Evolutionary conservation across 2,797 vertebrate species (phyloP).

Genomic region (Melanotaenia maccullochi): DNA sequence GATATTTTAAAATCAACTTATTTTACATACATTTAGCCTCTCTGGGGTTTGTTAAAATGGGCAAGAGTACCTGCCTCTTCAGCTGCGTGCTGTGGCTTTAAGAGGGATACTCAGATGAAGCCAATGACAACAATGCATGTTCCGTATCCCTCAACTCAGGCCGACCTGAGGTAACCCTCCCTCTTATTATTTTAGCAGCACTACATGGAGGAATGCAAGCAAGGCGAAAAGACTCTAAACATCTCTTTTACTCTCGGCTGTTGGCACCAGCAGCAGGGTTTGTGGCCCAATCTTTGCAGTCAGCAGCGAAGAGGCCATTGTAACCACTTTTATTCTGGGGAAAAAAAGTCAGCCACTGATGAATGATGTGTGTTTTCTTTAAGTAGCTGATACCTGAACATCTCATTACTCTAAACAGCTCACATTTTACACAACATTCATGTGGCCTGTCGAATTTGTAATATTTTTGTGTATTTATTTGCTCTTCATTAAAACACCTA

Average conservation of each 20-base stretch:
- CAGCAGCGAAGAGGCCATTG: slow-evolving; percentile 32
- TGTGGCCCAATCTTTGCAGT: slow-evolving; percentile 53
- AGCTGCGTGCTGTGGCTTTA: slow-evolving; percentile 69
- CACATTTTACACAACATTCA: slow-evolving; percentile 4
- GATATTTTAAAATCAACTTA: slow-evolving; percentile 12
- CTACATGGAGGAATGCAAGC: slow-evolving; percentile 79
- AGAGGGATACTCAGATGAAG: slow-evolving; percentile 69
- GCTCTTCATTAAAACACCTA: slow-evolving; percentile 10
- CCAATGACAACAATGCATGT: slow-evolving; percentile 80
- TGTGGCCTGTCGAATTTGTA: background rate
- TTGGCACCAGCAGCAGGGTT: slow-evolving; percentile 62
- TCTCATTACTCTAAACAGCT: slow-evolving; percentile 1
- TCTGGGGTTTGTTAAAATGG: slow-evolving; percentile 25
- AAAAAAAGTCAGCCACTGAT: slow-evolving; percentile 22
- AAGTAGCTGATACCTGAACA: slow-evolving; percentile 2
- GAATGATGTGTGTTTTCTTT: slow-evolving; percentile 14
- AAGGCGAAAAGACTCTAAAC: slow-evolving; percentile 77
- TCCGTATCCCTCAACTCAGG: slow-evolving; percentile 71
- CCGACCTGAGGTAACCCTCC: slow-evolving; percentile 81
- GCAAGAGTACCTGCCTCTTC: slow-evolving; percentile 43
- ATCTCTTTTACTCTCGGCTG: slow-evolving; percentile 75
- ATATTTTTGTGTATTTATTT: background rate
- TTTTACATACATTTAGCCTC: background rate
- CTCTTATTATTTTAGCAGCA: slow-evolving; percentile 84
- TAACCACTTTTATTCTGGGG: slow-evolving; percentile 15